phyloP scores from a whole-genome alignment of 2,797 vertebrate genomes.

The Benthosema pterotum region DNA sequence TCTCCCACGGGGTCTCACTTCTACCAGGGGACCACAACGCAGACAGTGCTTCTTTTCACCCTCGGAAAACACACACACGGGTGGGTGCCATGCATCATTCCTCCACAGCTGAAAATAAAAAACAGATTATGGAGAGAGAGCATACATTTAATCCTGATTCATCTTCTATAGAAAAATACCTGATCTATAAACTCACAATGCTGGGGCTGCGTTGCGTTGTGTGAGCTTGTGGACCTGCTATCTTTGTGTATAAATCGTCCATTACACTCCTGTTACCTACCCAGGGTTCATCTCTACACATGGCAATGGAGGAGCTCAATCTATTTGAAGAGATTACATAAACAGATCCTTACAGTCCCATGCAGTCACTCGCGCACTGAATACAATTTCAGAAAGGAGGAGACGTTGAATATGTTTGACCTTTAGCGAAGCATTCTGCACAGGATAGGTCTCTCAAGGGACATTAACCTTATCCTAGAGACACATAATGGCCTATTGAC shows the following conservation, averaged over 20 bases:
- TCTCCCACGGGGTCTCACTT: too few species aligned
- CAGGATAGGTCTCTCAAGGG: conserved; percentile 31
- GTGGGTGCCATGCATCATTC: too few species aligned
- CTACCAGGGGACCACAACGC: too few species aligned
- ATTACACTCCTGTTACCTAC: conserved; percentile 45
- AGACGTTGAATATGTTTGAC: conserved; percentile 72
- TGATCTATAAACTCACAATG: too few species aligned
- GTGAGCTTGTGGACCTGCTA: neutral
- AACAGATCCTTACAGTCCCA: conserved; percentile 24
- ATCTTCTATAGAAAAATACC: too few species aligned
- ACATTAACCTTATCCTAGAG: conserved; percentile 65
- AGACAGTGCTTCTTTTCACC: too few species aligned
- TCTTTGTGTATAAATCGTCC: neutral
- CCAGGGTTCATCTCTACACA: conserved; percentile 27
- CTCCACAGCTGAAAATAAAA: too few species aligned
- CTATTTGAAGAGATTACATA: conserved; percentile 57
- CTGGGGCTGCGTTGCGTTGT: too few species aligned
- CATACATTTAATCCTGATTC: too few species aligned
- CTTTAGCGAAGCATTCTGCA: conserved; percentile 57
- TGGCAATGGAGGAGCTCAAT: conserved; percentile 30
- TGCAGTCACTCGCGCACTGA: conserved; percentile 49
- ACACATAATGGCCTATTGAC: conserved; percentile 61
- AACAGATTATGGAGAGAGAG: too few species aligned
- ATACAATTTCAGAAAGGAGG: conserved; percentile 67
- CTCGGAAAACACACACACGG: too few species aligned